Evolutionary conservation across 2,113 vertebrate species (phyloP).

Genomic region (Scortum barcoo): DNA sequence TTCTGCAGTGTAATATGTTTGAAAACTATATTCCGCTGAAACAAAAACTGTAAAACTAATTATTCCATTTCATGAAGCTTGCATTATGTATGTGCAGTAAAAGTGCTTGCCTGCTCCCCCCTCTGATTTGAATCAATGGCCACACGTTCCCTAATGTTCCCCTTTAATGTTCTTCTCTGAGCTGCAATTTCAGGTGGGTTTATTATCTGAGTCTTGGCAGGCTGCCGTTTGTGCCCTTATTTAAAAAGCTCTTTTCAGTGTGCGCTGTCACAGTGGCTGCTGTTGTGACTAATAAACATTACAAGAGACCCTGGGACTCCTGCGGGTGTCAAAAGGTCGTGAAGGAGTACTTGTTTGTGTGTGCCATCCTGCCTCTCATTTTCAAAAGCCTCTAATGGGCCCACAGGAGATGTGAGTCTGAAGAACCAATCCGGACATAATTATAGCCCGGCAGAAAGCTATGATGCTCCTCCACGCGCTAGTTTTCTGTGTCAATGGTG

Average conservation of each 20-base stretch:
- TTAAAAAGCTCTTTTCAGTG: slow-evolving; percentile 70
- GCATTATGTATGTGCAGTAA: slow-evolving; percentile 38
- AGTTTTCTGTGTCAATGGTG: slow-evolving; percentile 51
- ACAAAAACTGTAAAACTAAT: slow-evolving; percentile 49
- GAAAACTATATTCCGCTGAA: slow-evolving; percentile 10
- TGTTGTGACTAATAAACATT: slow-evolving; percentile 62
- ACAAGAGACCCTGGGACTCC: slow-evolving; percentile 43
- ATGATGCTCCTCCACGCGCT: slow-evolving; percentile 41
- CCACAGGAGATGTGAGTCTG: slow-evolving; percentile 31
- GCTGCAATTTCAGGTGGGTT: slow-evolving; percentile 68
- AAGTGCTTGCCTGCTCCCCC: slow-evolving; percentile 11
- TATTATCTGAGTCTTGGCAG: slow-evolving; percentile 60
- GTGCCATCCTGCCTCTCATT: slow-evolving; percentile 37
- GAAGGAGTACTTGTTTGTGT: slow-evolving; percentile 49
- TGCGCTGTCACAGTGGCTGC: slow-evolving; percentile 35
- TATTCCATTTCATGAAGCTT: slow-evolving; percentile 47
- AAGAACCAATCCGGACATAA: slow-evolving; percentile 55
- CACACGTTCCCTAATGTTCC: slow-evolving; percentile 53
- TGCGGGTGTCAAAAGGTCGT: slow-evolving; percentile 62
- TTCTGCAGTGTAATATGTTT: slow-evolving; percentile 28
- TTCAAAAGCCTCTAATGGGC: slow-evolving; percentile 59
- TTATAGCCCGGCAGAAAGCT: slow-evolving; percentile 57
- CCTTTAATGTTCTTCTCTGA: slow-evolving; percentile 63
- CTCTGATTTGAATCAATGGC: slow-evolving; percentile 57
- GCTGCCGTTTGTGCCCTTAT: slow-evolving; percentile 48